Evolutionary conservation across 2,113 vertebrate genomes (phyloP), one percentile per base, ranked within the genome.

Genomic region (Dicerorhinus sumatrensis): DNA sequence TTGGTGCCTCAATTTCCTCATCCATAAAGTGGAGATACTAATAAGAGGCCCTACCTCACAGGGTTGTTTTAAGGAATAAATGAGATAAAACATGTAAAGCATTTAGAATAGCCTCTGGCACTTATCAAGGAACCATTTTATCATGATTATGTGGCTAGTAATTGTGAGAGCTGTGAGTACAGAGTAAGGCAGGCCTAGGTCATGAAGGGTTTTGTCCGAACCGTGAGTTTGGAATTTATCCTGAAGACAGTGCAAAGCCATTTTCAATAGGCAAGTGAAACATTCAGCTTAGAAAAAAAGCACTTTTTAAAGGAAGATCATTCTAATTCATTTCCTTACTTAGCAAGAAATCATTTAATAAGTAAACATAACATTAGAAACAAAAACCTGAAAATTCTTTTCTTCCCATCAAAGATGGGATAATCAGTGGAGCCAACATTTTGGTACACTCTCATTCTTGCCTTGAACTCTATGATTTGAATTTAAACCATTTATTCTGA

Each of bases 21-120:
- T 67, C 33, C 48, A 8, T 76, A 62, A 91, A 85, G 51, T 76
- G 23, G 31, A 56, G 31, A 60, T 27, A 18, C 46, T 83, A 67
- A 23, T 84, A 46, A 72, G 6, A 75, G 1, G 20, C 36, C 11
- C 7, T 21, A 60, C 7, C 27, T 62, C 27, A 51, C 17, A 70
- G 42, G 20, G 20, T 91, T 86, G 42, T 63, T 63, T 86, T 73
- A 72, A 69, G 39, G n/a, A 92, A 27, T 80, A 70, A 42, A 11
- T 72, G 54, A 91, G 51, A 54, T 76, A 85, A 48, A 65, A 93
- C 27, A 82, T 33, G 29, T 69, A 76, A 90, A 67, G 25, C 12
- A 67, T 56, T 76, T 84, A 60, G 70, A 95, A 69, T 77, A 95
- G 48, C 42, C 72, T 62, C n/a, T 89, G 75, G 75, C 36, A 77